phyloP scores from a whole-genome alignment of 1,140 invertebrate species.

The Maconellicoccus hirsutus region DNA sequence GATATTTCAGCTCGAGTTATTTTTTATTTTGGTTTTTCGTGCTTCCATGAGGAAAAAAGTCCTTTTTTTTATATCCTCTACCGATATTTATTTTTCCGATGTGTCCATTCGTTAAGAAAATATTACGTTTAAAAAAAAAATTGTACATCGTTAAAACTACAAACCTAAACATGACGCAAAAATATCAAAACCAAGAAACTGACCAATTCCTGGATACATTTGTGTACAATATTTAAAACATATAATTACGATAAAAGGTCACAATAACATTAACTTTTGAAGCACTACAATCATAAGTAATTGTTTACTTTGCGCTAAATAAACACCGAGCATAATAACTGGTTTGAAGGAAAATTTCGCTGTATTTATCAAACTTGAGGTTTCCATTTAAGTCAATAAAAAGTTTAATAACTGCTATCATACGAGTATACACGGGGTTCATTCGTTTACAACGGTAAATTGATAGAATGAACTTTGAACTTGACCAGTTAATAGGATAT shows the following conservation, averaged over 20 bases:
- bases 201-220: too few relatives aligned
- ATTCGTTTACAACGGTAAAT: neutral
- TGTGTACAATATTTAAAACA: neutral
- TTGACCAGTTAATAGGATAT: neutral
- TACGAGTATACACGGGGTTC: neutral
- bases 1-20: too few relatives aligned
- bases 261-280: neutral
- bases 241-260: neutral
- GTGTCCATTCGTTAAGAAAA: too few relatives aligned
- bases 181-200: too few relatives aligned
- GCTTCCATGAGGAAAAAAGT: too few relatives aligned
- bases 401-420: neutral
- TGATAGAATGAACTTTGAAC: neutral
- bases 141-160: too few relatives aligned
- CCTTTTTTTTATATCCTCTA: too few relatives aligned
- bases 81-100: too few relatives aligned
- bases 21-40: too few relatives aligned
- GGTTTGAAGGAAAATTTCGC: neutral
- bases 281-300: neutral
- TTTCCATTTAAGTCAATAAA: conserved; percentile 1
- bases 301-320: neutral
- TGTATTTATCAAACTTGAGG: neutral
- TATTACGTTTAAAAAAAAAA: too few relatives aligned
- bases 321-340: neutral
- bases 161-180: too few relatives aligned